These are phyloP conservation scores for Heterodera schachtii DNA, from an alignment of 1,140 invertebrate genomes.

Conservation along the genomic window DNA sequence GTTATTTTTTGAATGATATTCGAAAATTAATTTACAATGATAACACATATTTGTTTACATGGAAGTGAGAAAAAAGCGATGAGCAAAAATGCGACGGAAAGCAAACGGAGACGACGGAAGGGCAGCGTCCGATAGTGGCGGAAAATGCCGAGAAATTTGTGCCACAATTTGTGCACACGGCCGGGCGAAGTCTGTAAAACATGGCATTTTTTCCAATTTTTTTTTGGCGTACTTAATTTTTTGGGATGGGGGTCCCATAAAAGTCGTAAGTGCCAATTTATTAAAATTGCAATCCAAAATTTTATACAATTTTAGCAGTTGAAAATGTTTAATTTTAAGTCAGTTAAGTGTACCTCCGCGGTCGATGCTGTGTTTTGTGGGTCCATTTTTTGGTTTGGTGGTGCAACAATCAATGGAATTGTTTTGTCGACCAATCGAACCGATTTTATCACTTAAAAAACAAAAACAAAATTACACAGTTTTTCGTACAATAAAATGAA, in stretches of 20 bases:
- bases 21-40: too few species aligned
- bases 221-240: too few species aligned
- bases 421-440: not conserved
- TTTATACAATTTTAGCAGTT: too few species aligned
- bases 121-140: conserved; percentile 4
- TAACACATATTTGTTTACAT: not conserved
- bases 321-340: too few species aligned
- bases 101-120: conserved; percentile 14
- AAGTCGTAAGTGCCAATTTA: too few species aligned
- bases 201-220: not conserved
- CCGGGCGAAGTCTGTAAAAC: not conserved
- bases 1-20: too few species aligned
- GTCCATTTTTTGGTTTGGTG: not conserved
- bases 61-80: conserved; percentile 16
- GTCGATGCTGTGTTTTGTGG: not conserved
- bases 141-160: not conserved
- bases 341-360: too few species aligned
- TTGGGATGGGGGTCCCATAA: not conserved
- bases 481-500: not conserved
- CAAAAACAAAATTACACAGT: not conserved
- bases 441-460: not conserved
- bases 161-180: not conserved
- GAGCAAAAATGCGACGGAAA: conserved; percentile 21
- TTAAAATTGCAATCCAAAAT: too few species aligned
- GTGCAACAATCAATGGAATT: too few species aligned